These are phyloP conservation scores for Trichacis sp. DNA, from an alignment of 2,888 invertebrate genomes.

Conservation along the genomic window DNA sequence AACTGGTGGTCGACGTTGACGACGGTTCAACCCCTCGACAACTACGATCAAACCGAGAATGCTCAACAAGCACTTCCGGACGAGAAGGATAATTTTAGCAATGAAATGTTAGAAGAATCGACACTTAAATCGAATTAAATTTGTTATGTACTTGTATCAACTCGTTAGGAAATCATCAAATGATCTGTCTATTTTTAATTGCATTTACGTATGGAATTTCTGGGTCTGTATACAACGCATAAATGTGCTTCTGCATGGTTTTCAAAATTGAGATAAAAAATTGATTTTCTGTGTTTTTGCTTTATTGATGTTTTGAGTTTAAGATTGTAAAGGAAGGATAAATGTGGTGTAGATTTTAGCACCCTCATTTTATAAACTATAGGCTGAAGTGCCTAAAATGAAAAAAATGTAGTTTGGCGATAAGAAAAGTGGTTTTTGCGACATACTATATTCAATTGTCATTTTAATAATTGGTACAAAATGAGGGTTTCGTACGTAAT, in stretches of 20 bases:
- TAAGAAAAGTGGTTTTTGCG: not conserved
- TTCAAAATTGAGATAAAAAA: too few species aligned
- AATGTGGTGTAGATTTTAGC: slow-evolving; percentile 3
- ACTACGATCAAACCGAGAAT: slow-evolving; percentile 50
- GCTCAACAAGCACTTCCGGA: slow-evolving; percentile 44
- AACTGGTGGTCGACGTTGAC: slow-evolving; percentile 87
- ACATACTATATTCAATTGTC: too few species aligned
- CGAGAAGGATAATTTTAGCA: slow-evolving; percentile 40
- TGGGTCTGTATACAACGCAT: too few species aligned
- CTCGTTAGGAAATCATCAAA: too few species aligned
- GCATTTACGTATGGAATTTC: too few species aligned
- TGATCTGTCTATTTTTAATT: too few species aligned
- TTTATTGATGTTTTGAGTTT: not conserved
- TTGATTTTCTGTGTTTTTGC: too few species aligned
- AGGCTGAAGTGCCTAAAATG: slow-evolving; percentile 27
- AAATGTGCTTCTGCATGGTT: too few species aligned
- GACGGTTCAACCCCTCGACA: slow-evolving; percentile 69
- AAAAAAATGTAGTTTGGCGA: slow-evolving; percentile 18
- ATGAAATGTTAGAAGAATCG: slow-evolving; percentile 26
- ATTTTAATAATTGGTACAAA: slow-evolving; percentile 18
- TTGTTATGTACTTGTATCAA: too few species aligned
- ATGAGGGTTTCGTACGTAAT: slow-evolving; percentile 32
- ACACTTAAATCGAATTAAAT: not conserved
- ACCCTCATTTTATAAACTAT: slow-evolving; percentile 28
- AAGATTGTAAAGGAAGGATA: not conserved